A percentile compares a stretch with the other conserved stretches of the same genome.
Conservation (phyloP, 2,888 invertebrate species). For the Frankliniella fusca region DNA sequence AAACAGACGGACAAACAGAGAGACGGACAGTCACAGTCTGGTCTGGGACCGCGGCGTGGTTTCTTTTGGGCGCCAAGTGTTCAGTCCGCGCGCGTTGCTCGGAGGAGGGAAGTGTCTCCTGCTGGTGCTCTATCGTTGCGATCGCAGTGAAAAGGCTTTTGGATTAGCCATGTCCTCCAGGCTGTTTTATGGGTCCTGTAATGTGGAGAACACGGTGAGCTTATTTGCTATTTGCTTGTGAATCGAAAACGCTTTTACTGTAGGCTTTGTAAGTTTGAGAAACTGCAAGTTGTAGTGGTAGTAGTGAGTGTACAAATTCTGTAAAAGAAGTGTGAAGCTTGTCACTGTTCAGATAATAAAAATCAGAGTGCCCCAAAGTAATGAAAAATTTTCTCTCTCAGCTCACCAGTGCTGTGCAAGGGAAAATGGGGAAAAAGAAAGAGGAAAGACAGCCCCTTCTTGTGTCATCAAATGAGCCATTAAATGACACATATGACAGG, state of each 20-base stretch:
- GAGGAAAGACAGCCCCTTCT: constrained; percentile 69
- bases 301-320: too few species aligned
- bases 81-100: background rate
- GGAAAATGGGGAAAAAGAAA: constrained; percentile 50
- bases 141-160: too few species aligned
- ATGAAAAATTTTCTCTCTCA: constrained; percentile 27
- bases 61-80: background rate
- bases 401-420: constrained; percentile 32
- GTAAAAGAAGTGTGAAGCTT: too few species aligned
- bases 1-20: constrained; percentile 20
- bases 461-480: constrained; percentile 41
- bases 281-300: background rate
- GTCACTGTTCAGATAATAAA: background rate
- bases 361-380: background rate
- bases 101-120: background rate
- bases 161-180: background rate
- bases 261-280: background rate
- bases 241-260: background rate
- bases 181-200: background rate
- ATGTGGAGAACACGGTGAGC: constrained; percentile 14
- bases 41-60: background rate
- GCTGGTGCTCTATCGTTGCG: background rate
- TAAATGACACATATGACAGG: constrained; percentile 40
- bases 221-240: too few species aligned
- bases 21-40: background rate